Percentiles rank a stretch among this genome's conserved stretches.
Evolutionary conservation across 2,113 vertebrate genomes (phyloP).

Genomic region (Tiliqua scincoides): DNA sequence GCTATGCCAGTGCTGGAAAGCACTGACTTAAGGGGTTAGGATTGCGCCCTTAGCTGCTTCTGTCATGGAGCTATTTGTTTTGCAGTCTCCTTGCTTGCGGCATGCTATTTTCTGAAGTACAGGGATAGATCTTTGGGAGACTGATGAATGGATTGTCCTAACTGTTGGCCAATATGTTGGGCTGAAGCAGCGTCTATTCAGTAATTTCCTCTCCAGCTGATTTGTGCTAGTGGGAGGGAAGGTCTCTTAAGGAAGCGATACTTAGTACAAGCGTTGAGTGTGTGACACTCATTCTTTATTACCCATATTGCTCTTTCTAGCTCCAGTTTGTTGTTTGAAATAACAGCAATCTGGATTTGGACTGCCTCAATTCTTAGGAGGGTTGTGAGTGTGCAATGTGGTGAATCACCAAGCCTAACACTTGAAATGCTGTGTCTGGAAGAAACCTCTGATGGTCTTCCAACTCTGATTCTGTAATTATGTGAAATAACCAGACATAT

Average conservation of each 20-base stretch:
- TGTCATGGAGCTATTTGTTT: background rate
- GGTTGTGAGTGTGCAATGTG: too few relatives aligned
- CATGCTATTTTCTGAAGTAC: background rate
- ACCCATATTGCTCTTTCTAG: background rate
- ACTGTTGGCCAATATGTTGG: background rate
- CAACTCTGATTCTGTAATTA: background rate
- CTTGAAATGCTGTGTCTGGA: too few relatives aligned
- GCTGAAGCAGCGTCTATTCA: background rate
- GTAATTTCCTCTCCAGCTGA: background rate
- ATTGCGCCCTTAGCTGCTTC: too few relatives aligned
- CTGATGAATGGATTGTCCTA: background rate
- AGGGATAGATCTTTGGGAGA: background rate
- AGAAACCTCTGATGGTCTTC: too few relatives aligned
- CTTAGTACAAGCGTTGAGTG: background rate
- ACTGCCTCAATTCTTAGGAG: too few relatives aligned
- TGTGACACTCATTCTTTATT: background rate
- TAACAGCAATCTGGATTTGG: background rate
- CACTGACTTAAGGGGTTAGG: too few relatives aligned
- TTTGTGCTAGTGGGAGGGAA: background rate
- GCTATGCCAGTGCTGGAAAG: too few relatives aligned
- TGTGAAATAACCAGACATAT: background rate
- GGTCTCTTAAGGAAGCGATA: background rate
- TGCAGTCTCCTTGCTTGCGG: background rate
- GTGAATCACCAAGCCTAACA: too few relatives aligned
- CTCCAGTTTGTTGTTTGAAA: background rate